A percentile compares a stretch with the other conserved stretches of the same genome.
Conservation (phyloP, 2,797 vertebrate genomes). For the Diglossa cyanea region DNA sequence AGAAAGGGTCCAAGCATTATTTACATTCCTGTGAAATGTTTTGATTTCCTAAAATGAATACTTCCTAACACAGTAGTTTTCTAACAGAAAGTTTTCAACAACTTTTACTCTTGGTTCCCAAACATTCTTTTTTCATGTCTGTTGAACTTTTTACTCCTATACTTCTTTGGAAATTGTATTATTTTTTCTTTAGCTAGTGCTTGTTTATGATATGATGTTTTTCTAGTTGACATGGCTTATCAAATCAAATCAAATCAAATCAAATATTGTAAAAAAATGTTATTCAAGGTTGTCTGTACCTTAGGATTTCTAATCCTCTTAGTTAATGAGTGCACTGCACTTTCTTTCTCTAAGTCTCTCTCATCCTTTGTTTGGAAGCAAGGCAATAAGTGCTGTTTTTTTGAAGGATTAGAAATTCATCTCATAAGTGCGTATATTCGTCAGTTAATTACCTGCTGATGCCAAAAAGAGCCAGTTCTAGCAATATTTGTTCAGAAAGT, state of each 20-base stretch:
- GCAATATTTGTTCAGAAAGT: not conserved
- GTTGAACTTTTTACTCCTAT: not conserved
- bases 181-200: not conserved
- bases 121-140: not conserved
- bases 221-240: not conserved
- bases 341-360: not conserved
- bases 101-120: not conserved
- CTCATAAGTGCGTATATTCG: not conserved
- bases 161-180: not conserved
- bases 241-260: not conserved
- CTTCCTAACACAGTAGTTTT: not conserved
- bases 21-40: not conserved
- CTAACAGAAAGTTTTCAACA: not conserved
- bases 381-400: not conserved
- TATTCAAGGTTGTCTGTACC: not conserved
- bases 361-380: not conserved
- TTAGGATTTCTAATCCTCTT: conserved; percentile 49
- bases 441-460: not conserved
- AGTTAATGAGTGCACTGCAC: conserved; percentile 1
- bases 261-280: conserved; percentile 17
- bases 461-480: not conserved
- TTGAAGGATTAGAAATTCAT: conserved; percentile 17
- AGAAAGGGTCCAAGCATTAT: not conserved
- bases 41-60: not conserved
- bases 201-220: not conserved